Base-by-base conservation (phyloP, 1,140 invertebrate species). In the Drosophila nikananu region DNA sequence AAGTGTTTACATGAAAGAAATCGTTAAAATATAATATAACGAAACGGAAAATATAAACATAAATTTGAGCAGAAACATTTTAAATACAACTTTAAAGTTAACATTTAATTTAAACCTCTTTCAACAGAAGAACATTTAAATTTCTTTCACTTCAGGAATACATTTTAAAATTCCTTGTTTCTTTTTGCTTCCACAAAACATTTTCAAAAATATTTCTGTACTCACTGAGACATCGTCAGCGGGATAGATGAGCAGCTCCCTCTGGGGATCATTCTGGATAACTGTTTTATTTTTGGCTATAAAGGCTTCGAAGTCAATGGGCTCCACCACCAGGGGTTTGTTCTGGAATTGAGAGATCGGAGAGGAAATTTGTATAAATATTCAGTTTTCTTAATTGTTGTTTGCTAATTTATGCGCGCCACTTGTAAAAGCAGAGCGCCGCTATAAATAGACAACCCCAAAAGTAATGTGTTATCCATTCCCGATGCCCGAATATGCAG, bases 271-370 rank as follows among this genome's bases (percentile, higher is more conserved):
- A 96, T 99, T 98, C 93, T 98, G 95, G 76, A 98, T 94, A 46
- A 98, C 93, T 49, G 97, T 97, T 95, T 97, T 97, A 93, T 98
- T 98, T 94, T 98, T 97, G 66, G 96, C 93, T 77, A 98, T 95
- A 94, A 97, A 98, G 78, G 95, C 96, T 94, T 99, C 98, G 94
- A 98, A 99, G 93, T 98, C 97, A 71, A 98, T 95, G 15, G 97
- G 97, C 75, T 97, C 97, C 12, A 97, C 96, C 55, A 96, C 93
- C 71, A 95, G 95, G 17, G 96, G 95, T 93, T 97, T 96, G 86
- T 94, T 95, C 97, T 97, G 94, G 66, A 96, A 95, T 68, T 48
- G 55, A 48, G 21, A 52, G 72, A 77, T 49, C 9, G 21, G 19
- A 44, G 9, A 54, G 9, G 63, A 46, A 39, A 54, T 21, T 49